phyloP scores from a whole-genome alignment of 1,140 invertebrate genomes.

The Vanessa atalanta region DNA sequence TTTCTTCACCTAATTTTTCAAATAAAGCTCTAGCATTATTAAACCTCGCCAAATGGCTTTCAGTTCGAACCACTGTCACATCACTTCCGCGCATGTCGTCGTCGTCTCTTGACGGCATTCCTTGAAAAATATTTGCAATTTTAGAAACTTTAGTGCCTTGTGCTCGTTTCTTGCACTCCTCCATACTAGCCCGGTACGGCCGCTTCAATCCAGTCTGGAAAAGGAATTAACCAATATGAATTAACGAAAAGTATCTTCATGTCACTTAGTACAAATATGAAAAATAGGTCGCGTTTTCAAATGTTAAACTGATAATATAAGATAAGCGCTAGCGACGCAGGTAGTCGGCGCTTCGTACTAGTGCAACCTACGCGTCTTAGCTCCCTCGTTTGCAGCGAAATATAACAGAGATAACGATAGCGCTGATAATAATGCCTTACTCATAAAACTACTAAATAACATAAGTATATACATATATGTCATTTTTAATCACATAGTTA shows the following conservation, averaged over 20 bases:
- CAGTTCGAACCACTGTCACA: conserved; percentile 90
- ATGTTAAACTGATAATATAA: conserved; percentile 63
- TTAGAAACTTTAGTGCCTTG: conserved; percentile 92
- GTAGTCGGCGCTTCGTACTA: conserved; percentile 60
- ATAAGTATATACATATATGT: neutral
- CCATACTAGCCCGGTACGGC: conserved; percentile 79
- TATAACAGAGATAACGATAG: conserved; percentile 77
- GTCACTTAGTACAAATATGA: conserved; percentile 54
- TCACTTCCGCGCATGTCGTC: conserved; percentile 79
- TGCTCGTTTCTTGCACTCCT: conserved; percentile 86
- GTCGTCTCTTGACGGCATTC: conserved; percentile 78
- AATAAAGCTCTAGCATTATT: conserved; percentile 96
- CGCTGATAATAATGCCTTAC: conserved; percentile 74
- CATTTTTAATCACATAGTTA: neutral
- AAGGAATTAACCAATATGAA: conserved; percentile 55
- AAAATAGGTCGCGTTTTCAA: conserved; percentile 58
- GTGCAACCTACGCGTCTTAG: conserved; percentile 51
- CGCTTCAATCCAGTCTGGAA: conserved; percentile 77
- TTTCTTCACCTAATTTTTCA: conserved; percentile 93
- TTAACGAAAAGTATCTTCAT: conserved; percentile 46
- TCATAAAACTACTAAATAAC: conserved; percentile 42
- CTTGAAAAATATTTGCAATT: conserved; percentile 94
- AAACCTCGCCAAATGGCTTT: conserved; percentile 94
- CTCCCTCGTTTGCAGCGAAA: conserved; percentile 66
- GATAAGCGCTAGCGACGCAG: conserved; percentile 64